Evolutionary conservation across 2,113 vertebrate species (phyloP), one percentile per base, ranked within the genome.

Genomic region (Hystrix brachyura): DNA sequence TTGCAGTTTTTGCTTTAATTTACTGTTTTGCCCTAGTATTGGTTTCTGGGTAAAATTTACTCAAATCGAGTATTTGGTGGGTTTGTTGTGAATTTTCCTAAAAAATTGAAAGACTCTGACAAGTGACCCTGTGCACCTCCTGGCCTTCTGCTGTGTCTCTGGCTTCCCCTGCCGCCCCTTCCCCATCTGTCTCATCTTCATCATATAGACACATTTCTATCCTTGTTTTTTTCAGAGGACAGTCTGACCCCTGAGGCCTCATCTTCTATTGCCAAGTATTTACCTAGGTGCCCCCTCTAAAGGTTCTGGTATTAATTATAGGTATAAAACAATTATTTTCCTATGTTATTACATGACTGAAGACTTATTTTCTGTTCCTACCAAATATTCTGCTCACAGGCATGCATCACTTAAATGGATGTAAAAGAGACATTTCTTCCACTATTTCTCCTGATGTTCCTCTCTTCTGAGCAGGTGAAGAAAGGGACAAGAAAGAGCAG

Each of bases 351-450:
- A 71, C 13, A 53, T 34, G 65, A 59, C n/a, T 17, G n/a, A 94
- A 88, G 60, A 53, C 38, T 94, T 62, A 25, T 91, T 94, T 97
- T 91, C 46, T 96, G 9, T 93, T 88, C 11, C 18, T 87, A 38
- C 4, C 5, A 62, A 96, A 27, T 67, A 55, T 91, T 95, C 81
- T 93, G 46, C 32, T 91, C 60, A 86, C 1, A 91, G 46, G 15
- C 55, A 25, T n/a, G 1, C 7, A 43, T 23, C 8, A 21, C 1
- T 71, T 67, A 82, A 74, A 3, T 67, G 57, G 48, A n/a, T 5
- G 13, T 21, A 5, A 48, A 86, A 84, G 27, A 86, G 4, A 51
- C 62, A 18, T 81, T 64, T 93, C 14, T 84, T n/a, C 38, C 53
- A 17, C 60, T 51, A 34, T 71, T 85, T 51, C 67, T 48, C 7